Base-by-base conservation (phyloP, 2,888 invertebrate species). In the Eilema depressum region DNA sequence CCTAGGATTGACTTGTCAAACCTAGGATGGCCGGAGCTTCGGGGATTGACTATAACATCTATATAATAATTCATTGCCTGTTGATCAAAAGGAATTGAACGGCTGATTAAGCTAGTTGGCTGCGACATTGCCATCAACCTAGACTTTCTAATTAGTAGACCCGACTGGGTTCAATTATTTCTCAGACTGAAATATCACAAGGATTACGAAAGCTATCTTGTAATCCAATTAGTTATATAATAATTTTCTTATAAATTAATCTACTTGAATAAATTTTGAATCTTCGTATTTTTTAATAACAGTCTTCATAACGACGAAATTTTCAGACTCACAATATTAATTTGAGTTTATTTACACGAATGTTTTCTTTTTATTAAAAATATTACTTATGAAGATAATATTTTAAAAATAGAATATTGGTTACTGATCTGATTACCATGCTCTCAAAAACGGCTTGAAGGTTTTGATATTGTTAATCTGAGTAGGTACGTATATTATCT, bases 351-450 rank as follows among this genome's bases (percentile, higher is more conserved):
- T 4, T 26, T 59, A 14, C 26, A 14, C 59, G 33, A 20, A 59
- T 59, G 11, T 67, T 25, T n/a, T n/a, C n/a, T 67, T 61, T 41
- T 61, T 61, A 10, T 30, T 33, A 20, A 62, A 61, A 53, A 53
- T 57, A 62, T 57, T 17, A 57, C 10, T 41, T 25, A 66, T 70
- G 28, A 53, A 37, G 56, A 30, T 69, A 67, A 78, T 76, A 70
- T 80, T n/a, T n/a, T 80, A 80, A 75, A 77, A 77, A 80, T 28
- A 63, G 69, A 83, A 83, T 77, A 80, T 41, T 71, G 70, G 65
- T 47, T 72, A 65, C 60, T 76, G 70, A 74, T 71, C 74, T 64
- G 33, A 63, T 72, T 61, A 76, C 68, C 69, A 59, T 79, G 67
- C 57, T 26, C 59, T 66, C n/a, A 25, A 57, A 57, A 47, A 64